Conservation (phyloP, 2,113 vertebrate genomes). For the sheep (Ovis aries) region DNA sequence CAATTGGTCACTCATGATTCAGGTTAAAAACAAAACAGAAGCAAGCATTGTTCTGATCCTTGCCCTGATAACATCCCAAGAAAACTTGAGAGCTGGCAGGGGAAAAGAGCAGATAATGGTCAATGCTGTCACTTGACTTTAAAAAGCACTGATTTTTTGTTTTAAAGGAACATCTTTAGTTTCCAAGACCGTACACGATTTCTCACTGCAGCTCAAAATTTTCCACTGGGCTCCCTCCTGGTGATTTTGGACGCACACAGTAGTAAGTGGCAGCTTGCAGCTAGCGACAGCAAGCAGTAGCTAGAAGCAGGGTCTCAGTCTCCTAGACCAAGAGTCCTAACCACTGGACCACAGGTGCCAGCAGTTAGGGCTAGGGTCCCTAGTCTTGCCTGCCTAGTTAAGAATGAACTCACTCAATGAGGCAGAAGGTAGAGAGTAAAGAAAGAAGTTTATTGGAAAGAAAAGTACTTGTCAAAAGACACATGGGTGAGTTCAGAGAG, state of each 20-base stretch:
- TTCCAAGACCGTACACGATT: neutral
- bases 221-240: slow-evolving; percentile 49
- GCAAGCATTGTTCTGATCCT: slow-evolving; percentile 54
- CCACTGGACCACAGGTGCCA: neutral
- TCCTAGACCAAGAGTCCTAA: neutral
- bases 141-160: slow-evolving; percentile 48
- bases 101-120: slow-evolving; percentile 27
- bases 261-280: neutral
- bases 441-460: neutral
- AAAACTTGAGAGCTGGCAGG: slow-evolving; percentile 46
- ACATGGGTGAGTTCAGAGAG: neutral
- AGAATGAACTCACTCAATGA: neutral
- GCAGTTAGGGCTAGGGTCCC: neutral
- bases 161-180: slow-evolving; percentile 60
- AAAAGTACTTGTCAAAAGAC: neutral
- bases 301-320: neutral
- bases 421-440: neutral
- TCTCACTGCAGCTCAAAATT: slow-evolving; percentile 32
- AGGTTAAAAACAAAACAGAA: slow-evolving; percentile 63
- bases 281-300: neutral
- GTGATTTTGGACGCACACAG: neutral
- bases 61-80: slow-evolving; percentile 53
- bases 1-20: slow-evolving; percentile 39
- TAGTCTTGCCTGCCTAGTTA: neutral
- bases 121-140: slow-evolving; percentile 42